Evolutionary conservation across 2,113 vertebrate genomes (phyloP).

Genomic region (Amia ocellicauda): DNA sequence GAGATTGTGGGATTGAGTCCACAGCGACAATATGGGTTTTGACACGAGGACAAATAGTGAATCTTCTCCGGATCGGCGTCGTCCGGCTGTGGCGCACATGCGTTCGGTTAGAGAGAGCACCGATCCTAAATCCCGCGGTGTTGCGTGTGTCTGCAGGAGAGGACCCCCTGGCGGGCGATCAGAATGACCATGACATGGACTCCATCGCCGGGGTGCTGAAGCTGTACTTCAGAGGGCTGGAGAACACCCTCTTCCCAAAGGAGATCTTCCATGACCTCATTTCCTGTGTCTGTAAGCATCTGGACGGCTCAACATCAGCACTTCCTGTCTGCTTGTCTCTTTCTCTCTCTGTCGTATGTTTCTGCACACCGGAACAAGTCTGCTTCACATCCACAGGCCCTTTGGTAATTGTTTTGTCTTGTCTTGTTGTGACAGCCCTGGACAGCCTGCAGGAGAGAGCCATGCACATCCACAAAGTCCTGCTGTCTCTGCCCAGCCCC

Average conservation of each 20-base stretch:
- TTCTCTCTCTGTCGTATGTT: neutral
- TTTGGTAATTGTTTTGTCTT: conserved; percentile 6
- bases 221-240: conserved; percentile 91
- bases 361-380: neutral
- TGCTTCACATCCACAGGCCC: no score
- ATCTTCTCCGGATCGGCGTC: no score
- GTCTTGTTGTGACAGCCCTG: conserved; percentile 73
- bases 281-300: conserved; percentile 89
- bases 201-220: conserved; percentile 96
- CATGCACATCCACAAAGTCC: conserved; percentile 82
- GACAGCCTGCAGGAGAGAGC: conserved; percentile 91
- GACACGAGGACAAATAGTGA: no score
- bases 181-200: conserved; percentile 98
- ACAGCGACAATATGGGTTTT: no score
- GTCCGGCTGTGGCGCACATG: no score
- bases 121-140: neutral
- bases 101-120: neutral
- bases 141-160: conserved; percentile 66
- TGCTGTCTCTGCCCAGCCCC: conserved; percentile 79
- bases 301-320: no score
- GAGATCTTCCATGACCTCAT: conserved; percentile 97
- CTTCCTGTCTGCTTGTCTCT: neutral
- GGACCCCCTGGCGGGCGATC: conserved; percentile 92
- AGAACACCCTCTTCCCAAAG: conserved; percentile 93
- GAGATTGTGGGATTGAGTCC: no score